Evolutionary conservation across 1,140 invertebrate species (phyloP), one percentile per base, ranked within the genome.

Genomic region (Euschistus heros): DNA sequence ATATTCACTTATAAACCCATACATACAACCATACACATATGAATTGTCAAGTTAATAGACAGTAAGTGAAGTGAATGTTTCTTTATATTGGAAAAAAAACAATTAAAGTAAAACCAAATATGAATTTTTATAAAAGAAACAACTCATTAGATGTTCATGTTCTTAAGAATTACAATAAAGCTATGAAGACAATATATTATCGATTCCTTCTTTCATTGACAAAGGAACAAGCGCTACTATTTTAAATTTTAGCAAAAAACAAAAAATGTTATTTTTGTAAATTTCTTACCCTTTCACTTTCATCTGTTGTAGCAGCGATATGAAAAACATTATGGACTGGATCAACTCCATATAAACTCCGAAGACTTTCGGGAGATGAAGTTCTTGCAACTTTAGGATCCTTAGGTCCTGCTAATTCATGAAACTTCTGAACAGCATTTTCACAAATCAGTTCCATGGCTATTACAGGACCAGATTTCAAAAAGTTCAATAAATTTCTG

Each of bases 361-460:
- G 79, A 26, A 94, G 74, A 47, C 82, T 82, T 0, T 79, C 77
- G 2, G 88, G 82, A 46, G 78, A 74, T 57, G 75, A 74, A 65
- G 73, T 72, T 70, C 79, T 77, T 17, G 86, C 87, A 69, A 81
- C 78, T 1, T 75, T 68, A 20, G 86, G 83, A 76, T 92, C 85
- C 46, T 76, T 78, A 14, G 87, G 80, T 18, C 87, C 89, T 59
- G 88, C 75, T 20, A 84, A 70, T 71, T 83, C 78, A 17, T 77
- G 71, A 81, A 82, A 86, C 68, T 71, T 78, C 64, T 77, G 72
- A 8, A 89, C 76, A 61, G 83, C 84, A 77, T 88, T 81, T 66
- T 86, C 81, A n/a, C 84, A 86, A 42, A 90, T 80, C 37, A 94
- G 72, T 74, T 91, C 85, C 72, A 93, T 72, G 14, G 82, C 84